Base-by-base conservation (phyloP, 2,797 vertebrate species). In the Centroberyx gerrardi region DNA sequence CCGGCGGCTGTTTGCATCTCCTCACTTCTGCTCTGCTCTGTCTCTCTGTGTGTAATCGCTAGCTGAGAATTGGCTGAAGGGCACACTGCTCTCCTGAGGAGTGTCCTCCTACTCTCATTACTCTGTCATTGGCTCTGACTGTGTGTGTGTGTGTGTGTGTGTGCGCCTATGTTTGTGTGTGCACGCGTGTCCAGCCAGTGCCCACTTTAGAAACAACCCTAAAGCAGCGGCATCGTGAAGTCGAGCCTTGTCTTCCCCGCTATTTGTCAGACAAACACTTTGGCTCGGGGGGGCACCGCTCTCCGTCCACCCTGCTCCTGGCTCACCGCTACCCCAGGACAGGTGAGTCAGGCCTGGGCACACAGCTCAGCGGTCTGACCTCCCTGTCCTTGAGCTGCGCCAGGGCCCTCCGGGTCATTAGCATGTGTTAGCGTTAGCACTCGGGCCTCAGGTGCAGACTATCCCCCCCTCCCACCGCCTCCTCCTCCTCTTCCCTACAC, bases 41-140 rank as follows among this genome's bases (percentile, higher is more conserved):
- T 86, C 78, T 89, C 70, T 87, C 67, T 58, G 71, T 81, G 80
- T 87, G 82, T 74, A 82, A 90, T 90, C 78, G 84, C 75, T 65
- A 53, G 75, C 87, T 84, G 72, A 76, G 83, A 87, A 82, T 87
- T 89, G 82, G 90, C 90, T 91, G 84, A 88, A 93, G 87, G 87
- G 76, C 83, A 85, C 36, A 71, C 27, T 60, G 78, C 86, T 90
- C 92, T 91, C 92, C 80, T 81, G 88, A 91, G 92, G 81, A 85
- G 88, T 88, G 92, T 93, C 91, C 91, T 93, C 87, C 81, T 93
- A 81, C 87, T 91, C 91, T 92, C 91, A 92, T 91, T 93, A 88
- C 78, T 82, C 74, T 81, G 80, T 74, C 82, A 36, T 3, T 68
- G 73, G 70, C 78, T 82, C 69, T 58, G 46, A 17, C 54, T 73